These are phyloP conservation scores for Embidobia sp. DNA, from an alignment of 2,888 invertebrate genomes.

Conservation along the genomic window DNA sequence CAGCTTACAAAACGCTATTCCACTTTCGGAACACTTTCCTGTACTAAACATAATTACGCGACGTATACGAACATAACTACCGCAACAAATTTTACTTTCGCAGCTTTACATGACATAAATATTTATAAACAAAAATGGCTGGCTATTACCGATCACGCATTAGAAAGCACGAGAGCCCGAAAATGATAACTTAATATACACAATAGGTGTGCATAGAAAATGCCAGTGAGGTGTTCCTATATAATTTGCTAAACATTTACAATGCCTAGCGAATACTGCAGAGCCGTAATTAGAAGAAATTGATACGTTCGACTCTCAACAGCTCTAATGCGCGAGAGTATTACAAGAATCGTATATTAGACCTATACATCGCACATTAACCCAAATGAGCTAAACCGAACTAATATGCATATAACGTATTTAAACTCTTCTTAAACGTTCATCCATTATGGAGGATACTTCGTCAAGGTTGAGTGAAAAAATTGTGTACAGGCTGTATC, in stretches of 20 bases:
- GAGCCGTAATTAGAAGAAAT: constrained; percentile 77
- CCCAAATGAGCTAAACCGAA: constrained; percentile 74
- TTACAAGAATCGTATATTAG: constrained; percentile 71
- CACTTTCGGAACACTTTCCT: constrained; percentile 19
- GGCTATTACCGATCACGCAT: constrained; percentile 32
- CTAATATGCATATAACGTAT: constrained; percentile 40
- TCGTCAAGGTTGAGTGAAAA: no score
- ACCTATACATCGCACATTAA: constrained; percentile 72
- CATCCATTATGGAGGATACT: no score
- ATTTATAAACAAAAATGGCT: constrained; percentile 55
- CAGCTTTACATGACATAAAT: constrained; percentile 47
- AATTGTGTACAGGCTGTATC: no score
- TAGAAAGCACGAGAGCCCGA: constrained; percentile 53
- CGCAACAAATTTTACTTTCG: constrained; percentile 34
- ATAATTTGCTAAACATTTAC: constrained; percentile 73
- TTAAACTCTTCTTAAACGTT: no score
- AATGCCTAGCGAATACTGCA: constrained; percentile 61
- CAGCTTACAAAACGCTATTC: constrained; percentile 3
- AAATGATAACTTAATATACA: constrained; percentile 58
- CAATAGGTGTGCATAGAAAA: constrained; percentile 58
- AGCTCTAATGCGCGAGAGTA: constrained; percentile 53
- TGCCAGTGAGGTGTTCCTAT: constrained; percentile 45
- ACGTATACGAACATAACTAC: constrained; percentile 29
- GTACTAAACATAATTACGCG: constrained; percentile 20
- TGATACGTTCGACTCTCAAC: constrained; percentile 72